Conservation (phyloP, 2,888 invertebrate genomes). For the Antitype chi region DNA sequence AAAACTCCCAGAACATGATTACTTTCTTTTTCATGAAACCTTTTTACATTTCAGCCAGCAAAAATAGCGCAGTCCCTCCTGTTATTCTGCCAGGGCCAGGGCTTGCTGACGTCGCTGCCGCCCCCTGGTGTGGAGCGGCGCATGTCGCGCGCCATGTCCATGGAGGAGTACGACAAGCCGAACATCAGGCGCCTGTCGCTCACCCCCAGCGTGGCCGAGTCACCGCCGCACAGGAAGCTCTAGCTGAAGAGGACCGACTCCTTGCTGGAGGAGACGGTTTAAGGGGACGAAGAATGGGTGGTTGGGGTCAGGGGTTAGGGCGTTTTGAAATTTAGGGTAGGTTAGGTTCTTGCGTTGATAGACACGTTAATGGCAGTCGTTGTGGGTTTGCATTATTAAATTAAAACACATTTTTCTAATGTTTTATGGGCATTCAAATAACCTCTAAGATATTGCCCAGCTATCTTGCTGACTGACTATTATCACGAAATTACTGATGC, state of each 20-base stretch:
- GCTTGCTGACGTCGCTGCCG: constrained; percentile 94
- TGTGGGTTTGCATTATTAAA: constrained; percentile 1
- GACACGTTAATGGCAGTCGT: neutral
- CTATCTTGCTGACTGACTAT: neutral
- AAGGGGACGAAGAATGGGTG: neutral
- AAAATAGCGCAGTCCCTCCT: constrained; percentile 96
- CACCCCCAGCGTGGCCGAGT: constrained; percentile 84
- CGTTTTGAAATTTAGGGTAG: constrained; percentile 27
- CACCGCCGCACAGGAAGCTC: constrained; percentile 82
- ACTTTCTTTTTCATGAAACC: neutral
- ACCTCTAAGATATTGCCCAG: neutral
- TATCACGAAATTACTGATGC: neutral
- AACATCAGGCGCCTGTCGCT: constrained; percentile 94
- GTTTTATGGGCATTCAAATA: neutral
- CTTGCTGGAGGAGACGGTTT: constrained; percentile 74
- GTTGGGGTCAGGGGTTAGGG: neutral
- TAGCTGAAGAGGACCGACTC: constrained; percentile 75
- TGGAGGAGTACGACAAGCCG: constrained; percentile 96
- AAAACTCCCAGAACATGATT: neutral
- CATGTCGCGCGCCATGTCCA: constrained; percentile 93
- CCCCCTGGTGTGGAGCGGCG: constrained; percentile 94
- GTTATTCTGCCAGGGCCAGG: constrained; percentile 97
- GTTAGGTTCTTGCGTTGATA: neutral
- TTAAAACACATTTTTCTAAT: neutral
- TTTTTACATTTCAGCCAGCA: constrained; percentile 92